phyloP scores from a whole-genome alignment of 2,888 invertebrate species.

The Leucophenga montana region DNA sequence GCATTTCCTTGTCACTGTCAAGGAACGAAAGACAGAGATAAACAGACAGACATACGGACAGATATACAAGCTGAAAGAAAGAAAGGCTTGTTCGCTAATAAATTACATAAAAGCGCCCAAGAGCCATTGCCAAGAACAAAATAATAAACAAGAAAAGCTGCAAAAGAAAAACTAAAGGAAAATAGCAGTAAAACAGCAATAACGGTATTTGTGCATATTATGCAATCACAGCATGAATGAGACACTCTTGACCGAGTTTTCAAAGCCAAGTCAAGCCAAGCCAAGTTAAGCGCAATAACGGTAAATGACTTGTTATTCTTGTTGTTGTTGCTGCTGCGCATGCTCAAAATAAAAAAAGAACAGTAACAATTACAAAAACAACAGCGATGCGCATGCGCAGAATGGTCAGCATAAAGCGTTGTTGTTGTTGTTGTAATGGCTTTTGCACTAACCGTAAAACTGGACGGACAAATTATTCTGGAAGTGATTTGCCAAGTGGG shows the following conservation, averaged over 20 bases:
- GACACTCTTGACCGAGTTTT: slow-evolving; percentile 72
- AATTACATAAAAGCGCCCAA: slow-evolving; percentile 58
- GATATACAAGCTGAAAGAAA: slow-evolving; percentile 3
- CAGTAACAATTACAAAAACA: background rate
- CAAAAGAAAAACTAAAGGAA: slow-evolving; percentile 24
- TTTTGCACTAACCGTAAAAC: background rate
- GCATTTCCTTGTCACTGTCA: slow-evolving; percentile 57
- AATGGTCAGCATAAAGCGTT: background rate
- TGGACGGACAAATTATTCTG: background rate
- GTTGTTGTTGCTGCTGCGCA: background rate
- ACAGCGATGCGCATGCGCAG: background rate
- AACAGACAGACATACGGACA: no score
- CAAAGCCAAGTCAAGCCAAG: slow-evolving; percentile 50
- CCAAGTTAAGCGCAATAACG: slow-evolving; percentile 54
- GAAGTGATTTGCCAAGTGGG: background rate
- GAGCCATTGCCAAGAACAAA: slow-evolving; percentile 38
- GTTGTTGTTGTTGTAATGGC: slow-evolving; percentile 1
- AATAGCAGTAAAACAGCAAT: slow-evolving; percentile 29
- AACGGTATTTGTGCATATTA: slow-evolving; percentile 63
- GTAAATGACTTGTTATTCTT: slow-evolving; percentile 42
- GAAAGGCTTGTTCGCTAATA: slow-evolving; percentile 57
- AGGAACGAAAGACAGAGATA: slow-evolving; percentile 34
- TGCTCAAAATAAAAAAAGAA: background rate
- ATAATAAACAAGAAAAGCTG: slow-evolving; percentile 35
- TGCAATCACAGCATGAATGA: slow-evolving; percentile 70